Conservation (phyloP, 2,113 vertebrate species). For the Progne subis region DNA sequence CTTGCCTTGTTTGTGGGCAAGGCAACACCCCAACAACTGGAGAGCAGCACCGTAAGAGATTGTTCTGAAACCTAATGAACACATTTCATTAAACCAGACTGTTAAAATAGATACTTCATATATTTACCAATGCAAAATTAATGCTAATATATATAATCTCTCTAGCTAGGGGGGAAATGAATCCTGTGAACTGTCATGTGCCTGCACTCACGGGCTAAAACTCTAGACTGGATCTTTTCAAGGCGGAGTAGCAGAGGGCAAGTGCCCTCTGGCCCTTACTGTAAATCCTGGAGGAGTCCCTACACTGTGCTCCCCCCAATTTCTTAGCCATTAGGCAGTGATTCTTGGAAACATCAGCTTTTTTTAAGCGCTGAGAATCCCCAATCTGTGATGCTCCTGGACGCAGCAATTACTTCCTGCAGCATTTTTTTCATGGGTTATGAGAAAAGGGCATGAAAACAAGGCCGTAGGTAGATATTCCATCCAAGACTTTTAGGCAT, state of each 20-base stretch:
- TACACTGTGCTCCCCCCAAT: accelerated
- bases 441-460: neutral
- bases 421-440: neutral
- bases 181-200: neutral
- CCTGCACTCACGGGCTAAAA: neutral
- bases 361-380: neutral
- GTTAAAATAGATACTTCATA: neutral
- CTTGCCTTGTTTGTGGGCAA: neutral
- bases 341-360: neutral
- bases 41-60: neutral
- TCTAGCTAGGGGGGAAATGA: neutral
- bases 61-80: neutral
- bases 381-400: neutral
- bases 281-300: neutral
- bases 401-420: neutral
- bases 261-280: neutral
- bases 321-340: neutral
- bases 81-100: neutral
- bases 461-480: neutral
- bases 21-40: neutral
- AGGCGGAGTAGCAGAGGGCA: neutral
- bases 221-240: neutral
- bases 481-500: neutral
- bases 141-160: neutral
- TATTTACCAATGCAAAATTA: neutral